Evolutionary conservation across 2,797 vertebrate genomes (phyloP).

Genomic region (Sebastes nivosus): DNA sequence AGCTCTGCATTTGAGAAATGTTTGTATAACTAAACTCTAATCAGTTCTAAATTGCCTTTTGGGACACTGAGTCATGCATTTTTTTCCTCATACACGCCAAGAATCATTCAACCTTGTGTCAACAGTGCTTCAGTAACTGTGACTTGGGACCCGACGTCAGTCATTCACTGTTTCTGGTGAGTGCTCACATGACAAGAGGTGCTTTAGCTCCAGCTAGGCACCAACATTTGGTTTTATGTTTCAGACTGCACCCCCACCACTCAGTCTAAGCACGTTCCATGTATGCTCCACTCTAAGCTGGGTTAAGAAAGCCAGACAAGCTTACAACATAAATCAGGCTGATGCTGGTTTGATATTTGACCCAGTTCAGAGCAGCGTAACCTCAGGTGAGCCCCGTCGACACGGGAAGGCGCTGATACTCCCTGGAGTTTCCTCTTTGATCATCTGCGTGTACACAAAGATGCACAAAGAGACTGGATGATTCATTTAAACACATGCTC

Average conservation of each 20-base stretch:
- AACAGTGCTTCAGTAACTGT: not conserved
- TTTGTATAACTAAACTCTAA: slow-evolving; percentile 26
- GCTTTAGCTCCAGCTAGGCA: not conserved
- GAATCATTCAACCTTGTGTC: slow-evolving; percentile 40
- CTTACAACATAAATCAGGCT: slow-evolving; percentile 24
- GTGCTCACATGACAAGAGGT: not conserved
- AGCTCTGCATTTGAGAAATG: slow-evolving; percentile 11
- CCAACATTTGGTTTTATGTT: not conserved
- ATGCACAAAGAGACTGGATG: slow-evolving; percentile 7
- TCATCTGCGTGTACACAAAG: slow-evolving; percentile 2
- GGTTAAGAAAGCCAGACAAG: not conserved
- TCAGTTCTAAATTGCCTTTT: slow-evolving; percentile 33
- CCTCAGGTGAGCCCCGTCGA: slow-evolving; percentile 37
- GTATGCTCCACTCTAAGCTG: not conserved
- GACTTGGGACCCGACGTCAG: slow-evolving; percentile 3
- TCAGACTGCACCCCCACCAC: not conserved
- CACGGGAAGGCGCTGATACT: not conserved
- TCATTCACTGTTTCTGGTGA: slow-evolving; percentile 14
- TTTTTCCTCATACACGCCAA: not conserved
- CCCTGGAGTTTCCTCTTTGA: slow-evolving; percentile 41
- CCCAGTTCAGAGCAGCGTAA: slow-evolving; percentile 42
- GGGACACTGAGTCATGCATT: slow-evolving; percentile 25
- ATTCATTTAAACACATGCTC: slow-evolving; percentile 24
- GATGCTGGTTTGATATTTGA: slow-evolving; percentile 47
- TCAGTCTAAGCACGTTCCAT: not conserved